A percentile compares a stretch with the other conserved stretches of the same genome.
phyloP scores from a whole-genome alignment of 2,888 invertebrate species.

The Helleia helle region DNA sequence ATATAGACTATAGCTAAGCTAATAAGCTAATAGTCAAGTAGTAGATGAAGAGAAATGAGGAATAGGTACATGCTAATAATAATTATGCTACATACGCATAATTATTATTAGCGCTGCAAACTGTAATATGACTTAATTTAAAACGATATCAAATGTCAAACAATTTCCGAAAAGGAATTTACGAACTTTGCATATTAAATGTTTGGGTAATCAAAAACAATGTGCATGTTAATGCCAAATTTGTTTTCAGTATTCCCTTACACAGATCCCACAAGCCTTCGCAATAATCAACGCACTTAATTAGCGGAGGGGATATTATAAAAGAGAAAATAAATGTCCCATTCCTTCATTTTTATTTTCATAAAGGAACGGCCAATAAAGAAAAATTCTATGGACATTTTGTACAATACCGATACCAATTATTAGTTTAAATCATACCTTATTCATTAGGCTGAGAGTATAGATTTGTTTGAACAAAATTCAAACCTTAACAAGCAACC shows the following conservation, averaged over 20 bases:
- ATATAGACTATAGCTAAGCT: no score
- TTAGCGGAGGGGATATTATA: constrained; percentile 9
- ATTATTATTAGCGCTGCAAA: no score
- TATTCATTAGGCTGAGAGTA: background rate
- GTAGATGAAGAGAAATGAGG: no score
- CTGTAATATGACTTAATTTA: no score
- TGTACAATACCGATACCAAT: background rate
- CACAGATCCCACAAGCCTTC: constrained; percentile 7
- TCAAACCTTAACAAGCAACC: constrained; percentile 18
- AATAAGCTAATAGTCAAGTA: no score
- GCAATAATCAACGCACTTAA: constrained; percentile 9
- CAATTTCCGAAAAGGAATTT: no score
- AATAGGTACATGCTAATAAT: no score
- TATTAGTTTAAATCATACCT: background rate
- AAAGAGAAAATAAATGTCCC: constrained; percentile 8
- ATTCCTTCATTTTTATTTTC: constrained; percentile 7
- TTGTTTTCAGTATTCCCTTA: constrained; percentile 8
- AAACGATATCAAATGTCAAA: no score
- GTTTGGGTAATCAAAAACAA: no score
- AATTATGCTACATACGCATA: no score
- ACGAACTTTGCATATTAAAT: no score
- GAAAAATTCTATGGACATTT: constrained; percentile 8
- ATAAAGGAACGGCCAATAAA: constrained; percentile 8
- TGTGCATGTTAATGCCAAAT: no score
- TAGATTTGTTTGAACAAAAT: background rate